These are phyloP conservation scores for Trichonephila clavata DNA, from an alignment of 1,140 invertebrate genomes.

Conservation along the genomic window DNA sequence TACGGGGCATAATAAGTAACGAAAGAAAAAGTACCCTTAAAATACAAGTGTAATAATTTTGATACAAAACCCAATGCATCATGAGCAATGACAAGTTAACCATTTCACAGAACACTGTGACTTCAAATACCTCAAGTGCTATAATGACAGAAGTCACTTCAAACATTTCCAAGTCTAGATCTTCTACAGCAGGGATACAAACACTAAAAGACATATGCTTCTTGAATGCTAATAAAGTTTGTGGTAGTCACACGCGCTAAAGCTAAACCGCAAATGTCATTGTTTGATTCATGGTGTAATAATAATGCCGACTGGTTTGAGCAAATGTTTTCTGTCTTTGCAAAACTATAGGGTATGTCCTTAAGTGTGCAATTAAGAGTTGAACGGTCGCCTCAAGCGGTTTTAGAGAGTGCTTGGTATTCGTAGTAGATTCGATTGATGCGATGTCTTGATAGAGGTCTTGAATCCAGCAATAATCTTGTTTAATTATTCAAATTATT, in stretches of 20 bases:
- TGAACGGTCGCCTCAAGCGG: constrained; percentile 8
- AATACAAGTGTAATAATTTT: too few relatives aligned
- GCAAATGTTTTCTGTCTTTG: constrained; percentile 18
- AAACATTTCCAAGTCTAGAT: too few relatives aligned
- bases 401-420: not conserved
- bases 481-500: too few relatives aligned
- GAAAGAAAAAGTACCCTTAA: too few relatives aligned
- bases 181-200: too few relatives aligned
- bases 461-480: not conserved
- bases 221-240: not conserved
- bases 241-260: not conserved
- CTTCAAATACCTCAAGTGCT: too few relatives aligned
- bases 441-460: not conserved
- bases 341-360: constrained; percentile 52
- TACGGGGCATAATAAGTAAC: too few relatives aligned
- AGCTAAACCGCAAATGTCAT: not conserved
- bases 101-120: too few relatives aligned
- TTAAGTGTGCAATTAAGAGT: constrained; percentile 4
- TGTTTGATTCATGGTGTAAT: constrained; percentile 55
- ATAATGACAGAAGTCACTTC: too few relatives aligned
- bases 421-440: not conserved
- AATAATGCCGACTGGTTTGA: constrained; percentile 48
- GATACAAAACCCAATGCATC: too few relatives aligned
- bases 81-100: too few relatives aligned
- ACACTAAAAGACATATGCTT: too few relatives aligned